Evolutionary conservation across 2,797 vertebrate genomes (phyloP).

Genomic region (Cyclura pinguis): DNA sequence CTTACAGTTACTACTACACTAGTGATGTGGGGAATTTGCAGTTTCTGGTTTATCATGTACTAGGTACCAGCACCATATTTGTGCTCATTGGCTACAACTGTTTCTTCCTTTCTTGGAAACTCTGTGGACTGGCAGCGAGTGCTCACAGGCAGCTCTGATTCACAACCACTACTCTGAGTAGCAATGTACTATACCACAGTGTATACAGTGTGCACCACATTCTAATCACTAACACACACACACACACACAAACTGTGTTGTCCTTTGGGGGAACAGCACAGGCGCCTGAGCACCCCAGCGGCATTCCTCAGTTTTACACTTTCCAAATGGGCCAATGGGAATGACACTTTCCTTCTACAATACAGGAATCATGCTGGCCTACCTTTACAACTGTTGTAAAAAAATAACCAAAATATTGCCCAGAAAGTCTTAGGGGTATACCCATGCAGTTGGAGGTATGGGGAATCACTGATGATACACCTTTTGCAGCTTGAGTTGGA

Average conservation of each 20-base stretch:
- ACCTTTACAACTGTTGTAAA: too few species aligned
- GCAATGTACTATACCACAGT: too few species aligned
- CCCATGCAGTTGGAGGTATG: background rate
- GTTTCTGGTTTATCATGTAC: too few species aligned
- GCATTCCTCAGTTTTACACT: background rate
- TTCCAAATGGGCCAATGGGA: background rate
- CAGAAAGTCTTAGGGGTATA: background rate
- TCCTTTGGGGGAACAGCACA: background rate
- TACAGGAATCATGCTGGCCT: background rate
- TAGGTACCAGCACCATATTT: too few species aligned
- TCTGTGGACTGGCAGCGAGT: too few species aligned
- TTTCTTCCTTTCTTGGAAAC: too few species aligned
- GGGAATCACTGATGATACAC: background rate
- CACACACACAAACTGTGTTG: background rate
- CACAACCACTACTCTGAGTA: too few species aligned
- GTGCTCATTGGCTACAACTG: too few species aligned
- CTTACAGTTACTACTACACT: too few species aligned
- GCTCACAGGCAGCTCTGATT: too few species aligned
- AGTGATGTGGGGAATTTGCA: too few species aligned
- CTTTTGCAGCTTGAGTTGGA: background rate
- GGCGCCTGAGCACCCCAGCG: background rate
- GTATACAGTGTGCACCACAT: too few species aligned
- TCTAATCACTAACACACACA: background rate
- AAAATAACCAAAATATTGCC: background rate
- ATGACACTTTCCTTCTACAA: background rate